phyloP scores from a whole-genome alignment of 1,140 invertebrate species.

The Bursaphelenchus mucronatus region DNA sequence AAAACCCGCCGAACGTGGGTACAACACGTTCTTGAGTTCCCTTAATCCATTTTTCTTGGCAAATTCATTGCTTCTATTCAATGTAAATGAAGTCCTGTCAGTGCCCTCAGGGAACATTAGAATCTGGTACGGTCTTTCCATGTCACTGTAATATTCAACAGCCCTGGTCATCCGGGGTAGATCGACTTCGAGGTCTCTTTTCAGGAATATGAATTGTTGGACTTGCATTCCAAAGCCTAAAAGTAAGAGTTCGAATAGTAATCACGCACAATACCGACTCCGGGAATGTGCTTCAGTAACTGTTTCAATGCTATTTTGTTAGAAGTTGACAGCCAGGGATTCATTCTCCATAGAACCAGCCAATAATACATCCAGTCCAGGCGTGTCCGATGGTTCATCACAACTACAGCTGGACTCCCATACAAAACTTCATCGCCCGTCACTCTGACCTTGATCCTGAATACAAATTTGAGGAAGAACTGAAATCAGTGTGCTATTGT shows the following conservation, averaged over 20 bases:
- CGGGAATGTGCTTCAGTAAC: conserved; percentile 73
- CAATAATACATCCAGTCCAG: conserved; percentile 88
- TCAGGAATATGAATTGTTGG: conserved; percentile 77
- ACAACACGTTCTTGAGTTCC: conserved; percentile 52
- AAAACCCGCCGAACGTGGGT: conserved; percentile 58
- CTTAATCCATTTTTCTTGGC: conserved; percentile 51
- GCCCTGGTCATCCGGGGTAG: conserved; percentile 38
- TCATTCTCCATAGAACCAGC: conserved; percentile 75
- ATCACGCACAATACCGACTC: conserved; percentile 66
- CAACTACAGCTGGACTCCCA: conserved; percentile 71
- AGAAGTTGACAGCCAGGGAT: conserved; percentile 67
- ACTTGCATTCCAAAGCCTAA: conserved; percentile 82
- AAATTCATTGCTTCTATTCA: conserved; percentile 47
- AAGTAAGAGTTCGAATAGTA: conserved; percentile 17
- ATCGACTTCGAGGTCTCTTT: conserved; percentile 70
- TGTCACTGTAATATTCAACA: conserved; percentile 69
- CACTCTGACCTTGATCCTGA: conserved; percentile 70
- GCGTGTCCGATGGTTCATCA: conserved; percentile 82
- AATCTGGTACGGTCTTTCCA: conserved; percentile 67
- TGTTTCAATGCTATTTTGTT: conserved; percentile 79
- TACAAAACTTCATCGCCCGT: conserved; percentile 73
- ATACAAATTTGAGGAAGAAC: conserved; percentile 68
- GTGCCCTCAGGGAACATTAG: conserved; percentile 85
- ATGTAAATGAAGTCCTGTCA: conserved; percentile 70
- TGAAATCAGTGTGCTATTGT: conserved; percentile 30